Base-by-base conservation (phyloP, 2,113 vertebrate genomes). In the Calidris pugnax region DNA sequence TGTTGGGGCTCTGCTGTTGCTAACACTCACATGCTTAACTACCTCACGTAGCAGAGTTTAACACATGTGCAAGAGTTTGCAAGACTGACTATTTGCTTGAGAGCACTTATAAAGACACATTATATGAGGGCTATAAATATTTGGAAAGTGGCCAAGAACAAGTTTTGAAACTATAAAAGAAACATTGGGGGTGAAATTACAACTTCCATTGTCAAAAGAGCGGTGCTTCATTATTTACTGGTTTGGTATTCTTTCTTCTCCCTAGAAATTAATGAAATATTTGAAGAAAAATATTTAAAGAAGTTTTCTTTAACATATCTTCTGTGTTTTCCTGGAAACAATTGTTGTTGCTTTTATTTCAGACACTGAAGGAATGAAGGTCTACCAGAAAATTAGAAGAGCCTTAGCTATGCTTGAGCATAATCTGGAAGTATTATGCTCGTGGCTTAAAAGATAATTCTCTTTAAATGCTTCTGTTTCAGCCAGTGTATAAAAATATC, bases 71-170 rank as follows among this genome's bases (percentile, higher is more conserved):
- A 80, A 77, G 77, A 76, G 62, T 83, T 96, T 91, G 74, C 73
- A 91, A 78, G 92, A 35, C 33, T 2, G 5, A 35, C 28, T 93
- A 43, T 90, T 92, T 93, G n/a, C 85, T 85, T 43, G 75, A 83
- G 30, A 92, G 20, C 30, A 15, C 57, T 87, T 71, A 50, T 51
- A 50, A 84, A 83, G 51, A 95, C 37, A 68, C 62, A 50, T 79
- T 92, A 68, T 90, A 79, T 39, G 79, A 94, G 71, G 77, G 30
- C 78, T 87, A 87, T 95, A 95, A 96, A 91, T 95, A 89, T 71
- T 93, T 96, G 93, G 84, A 83, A 85, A 76, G 57, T 69, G 64
- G 77, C 87, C 96, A 97, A 95, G 86, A 89, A 76, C 77, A 95
- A 93, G 53, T 95, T 95, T 97, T 87, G 57, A 89, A 95, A 79